A percentile compares a stretch with the other conserved stretches of the same genome.
Conservation (phyloP, 1,140 invertebrate genomes). For the Formica exsecta region DNA sequence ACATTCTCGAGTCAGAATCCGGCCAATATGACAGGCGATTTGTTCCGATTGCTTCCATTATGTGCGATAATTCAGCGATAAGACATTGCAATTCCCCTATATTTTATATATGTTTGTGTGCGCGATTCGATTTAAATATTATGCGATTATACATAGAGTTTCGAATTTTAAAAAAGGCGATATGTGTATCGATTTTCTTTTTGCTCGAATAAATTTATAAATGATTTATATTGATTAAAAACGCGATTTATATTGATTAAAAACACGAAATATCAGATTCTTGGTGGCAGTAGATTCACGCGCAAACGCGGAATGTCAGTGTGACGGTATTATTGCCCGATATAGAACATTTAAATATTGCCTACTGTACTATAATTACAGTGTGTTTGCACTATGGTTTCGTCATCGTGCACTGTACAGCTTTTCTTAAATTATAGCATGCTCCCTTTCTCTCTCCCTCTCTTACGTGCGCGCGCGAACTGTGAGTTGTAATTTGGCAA, state of each 20-base stretch:
- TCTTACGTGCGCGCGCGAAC: not conserved
- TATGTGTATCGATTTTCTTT: slow-evolving; percentile 2
- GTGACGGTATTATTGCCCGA: slow-evolving; percentile 39
- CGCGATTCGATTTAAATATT: slow-evolving; percentile 17
- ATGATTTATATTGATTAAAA: slow-evolving; percentile 12
- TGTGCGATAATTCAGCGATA: slow-evolving; percentile 26
- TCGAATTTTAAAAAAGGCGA: not conserved
- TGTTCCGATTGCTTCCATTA: slow-evolving; percentile 52
- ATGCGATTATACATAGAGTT: not conserved
- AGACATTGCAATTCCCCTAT: not conserved
- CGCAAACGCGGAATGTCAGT: slow-evolving; percentile 26
- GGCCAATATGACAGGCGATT: slow-evolving; percentile 55
- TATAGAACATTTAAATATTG: slow-evolving; percentile 46
- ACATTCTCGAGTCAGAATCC: slow-evolving; percentile 28
- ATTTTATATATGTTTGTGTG: not conserved
- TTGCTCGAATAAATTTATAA: not conserved
- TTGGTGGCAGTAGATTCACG: slow-evolving; percentile 1
- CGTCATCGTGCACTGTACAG: slow-evolving; percentile 43
- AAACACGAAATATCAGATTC: not conserved
- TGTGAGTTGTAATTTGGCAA: slow-evolving; percentile 58
- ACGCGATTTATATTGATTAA: not conserved
- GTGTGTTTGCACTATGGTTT: slow-evolving; percentile 34
- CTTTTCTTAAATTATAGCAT: slow-evolving; percentile 54
- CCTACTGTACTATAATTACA: slow-evolving; percentile 52
- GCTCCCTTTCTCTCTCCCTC: not conserved